Evolutionary conservation across 2,113 vertebrate genomes (phyloP).

Genomic region (Sapajus apella): DNA sequence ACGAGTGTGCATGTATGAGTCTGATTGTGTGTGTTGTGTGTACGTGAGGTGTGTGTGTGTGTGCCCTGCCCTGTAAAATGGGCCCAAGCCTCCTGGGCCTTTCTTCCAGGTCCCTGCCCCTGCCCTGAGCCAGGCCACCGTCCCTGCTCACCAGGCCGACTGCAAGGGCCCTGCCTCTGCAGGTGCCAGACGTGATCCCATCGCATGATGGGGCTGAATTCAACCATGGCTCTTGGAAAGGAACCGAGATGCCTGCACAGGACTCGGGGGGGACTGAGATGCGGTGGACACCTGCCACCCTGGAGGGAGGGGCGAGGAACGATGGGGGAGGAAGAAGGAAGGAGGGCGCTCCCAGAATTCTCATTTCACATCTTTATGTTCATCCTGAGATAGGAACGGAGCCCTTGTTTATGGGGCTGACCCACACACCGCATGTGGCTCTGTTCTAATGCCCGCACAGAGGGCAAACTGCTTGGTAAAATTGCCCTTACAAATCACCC

Average conservation of each 20-base stretch:
- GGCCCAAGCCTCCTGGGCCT: no score
- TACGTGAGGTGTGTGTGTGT: no score
- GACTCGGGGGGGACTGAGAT: background rate
- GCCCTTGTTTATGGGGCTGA: background rate
- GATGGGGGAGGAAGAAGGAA: no score
- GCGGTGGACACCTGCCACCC: background rate
- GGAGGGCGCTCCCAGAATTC: background rate
- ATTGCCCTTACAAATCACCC: background rate
- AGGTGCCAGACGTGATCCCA: background rate
- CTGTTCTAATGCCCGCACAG: background rate
- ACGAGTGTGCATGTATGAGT: no score
- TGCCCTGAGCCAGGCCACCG: accelerated
- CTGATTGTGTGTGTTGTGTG: no score
- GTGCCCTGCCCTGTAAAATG: background rate
- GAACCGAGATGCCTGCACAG: background rate
- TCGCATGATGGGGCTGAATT: accelerated
- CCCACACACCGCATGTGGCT: background rate
- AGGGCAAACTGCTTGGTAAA: background rate
- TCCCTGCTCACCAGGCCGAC: background rate
- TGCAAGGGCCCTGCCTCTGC: background rate
- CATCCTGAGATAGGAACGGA: background rate
- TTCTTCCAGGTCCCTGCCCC: no score
- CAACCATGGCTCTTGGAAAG: background rate
- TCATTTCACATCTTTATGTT: background rate
- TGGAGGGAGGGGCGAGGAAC: no score